Percentiles rank a stretch among this genome's conserved stretches.
Evolutionary conservation across 2,113 vertebrate species (phyloP).

Genomic region (Zootoca vivipara): DNA sequence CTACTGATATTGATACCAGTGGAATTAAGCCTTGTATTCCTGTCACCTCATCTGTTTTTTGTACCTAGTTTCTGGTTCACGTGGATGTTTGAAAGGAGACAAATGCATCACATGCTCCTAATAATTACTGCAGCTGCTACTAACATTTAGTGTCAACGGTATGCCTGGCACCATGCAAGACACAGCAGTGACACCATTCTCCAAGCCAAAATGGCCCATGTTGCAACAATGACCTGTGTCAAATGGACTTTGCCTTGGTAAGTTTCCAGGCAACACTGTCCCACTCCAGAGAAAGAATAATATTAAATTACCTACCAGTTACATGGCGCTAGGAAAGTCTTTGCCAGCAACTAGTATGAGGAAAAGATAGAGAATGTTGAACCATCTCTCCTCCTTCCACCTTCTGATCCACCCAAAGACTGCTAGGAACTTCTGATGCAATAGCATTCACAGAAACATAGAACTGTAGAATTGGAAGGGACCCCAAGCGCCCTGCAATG

Average conservation of each 20-base stretch:
- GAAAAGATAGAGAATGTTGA: not conserved
- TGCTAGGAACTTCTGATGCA: not conserved
- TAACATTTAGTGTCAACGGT: not conserved
- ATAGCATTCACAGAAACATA: too few relatives aligned
- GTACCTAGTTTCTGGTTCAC: conserved; percentile 13
- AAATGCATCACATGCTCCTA: not conserved
- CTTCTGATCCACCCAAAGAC: too few relatives aligned
- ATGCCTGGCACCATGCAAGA: not conserved
- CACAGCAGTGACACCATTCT: not conserved
- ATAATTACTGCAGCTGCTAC: not conserved
- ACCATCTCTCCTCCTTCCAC: too few relatives aligned
- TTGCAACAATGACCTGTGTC: not conserved
- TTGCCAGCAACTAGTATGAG: not conserved
- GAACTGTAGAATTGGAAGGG: too few relatives aligned
- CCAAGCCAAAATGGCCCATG: not conserved
- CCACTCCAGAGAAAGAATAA: accelerated
- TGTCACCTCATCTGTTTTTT: not conserved
- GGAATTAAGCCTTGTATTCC: conserved; percentile 5
- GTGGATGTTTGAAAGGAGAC: not conserved
- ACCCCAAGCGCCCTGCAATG: too few relatives aligned
- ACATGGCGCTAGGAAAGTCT: not conserved
- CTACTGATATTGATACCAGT: not conserved
- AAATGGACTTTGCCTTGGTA: not conserved
- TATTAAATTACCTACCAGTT: not conserved
- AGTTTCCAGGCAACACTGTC: not conserved